Base-by-base conservation (phyloP, 2,888 invertebrate species). In the Exocentrus adspersus region DNA sequence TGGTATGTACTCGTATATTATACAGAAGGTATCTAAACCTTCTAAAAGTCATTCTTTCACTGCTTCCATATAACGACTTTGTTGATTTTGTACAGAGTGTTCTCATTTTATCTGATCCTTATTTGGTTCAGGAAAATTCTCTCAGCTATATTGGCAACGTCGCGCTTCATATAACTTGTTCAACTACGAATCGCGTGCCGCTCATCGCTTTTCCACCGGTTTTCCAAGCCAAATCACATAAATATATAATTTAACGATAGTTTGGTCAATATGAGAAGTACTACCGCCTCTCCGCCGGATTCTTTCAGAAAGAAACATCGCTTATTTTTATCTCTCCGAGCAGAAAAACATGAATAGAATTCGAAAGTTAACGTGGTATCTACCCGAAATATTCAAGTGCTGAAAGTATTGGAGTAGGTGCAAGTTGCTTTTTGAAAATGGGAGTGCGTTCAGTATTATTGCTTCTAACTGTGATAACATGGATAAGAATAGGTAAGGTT, bases 401-500 rank as follows among this genome's bases (percentile, higher is more conserved):
- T 24, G 3, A 5, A 24, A 24, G 7, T 24, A 24, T 5, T 24
- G 7, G 7, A 5, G 3, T 24, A 7, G 24, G 24, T 24, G 14
- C 28, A 12, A 51, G 9, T 14, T 51, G 5, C 3, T 10, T 7
- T 43, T 30, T n/a, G n/a, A 37, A 51, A 19, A 51, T 51, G 51
- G 20, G 17, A 17, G 51, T 37, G 32, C n/a, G n/a, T n/a, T 51
- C 10, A 10, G 6, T 32, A 9, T 2, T 32, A 9, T 17, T 32
- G 7, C 5, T 30, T 2, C 2, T 19, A 2, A 16, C 12, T 12
- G 1, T 30, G 28, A 32, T 51, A n/a, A 19, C 19, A 2, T 32
- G 9, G 37, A 51, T 51, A 16, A 17, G 32, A 51, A n/a, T 19
- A 32, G 51, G 51, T 32, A 51, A 51, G 51, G n/a, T n/a, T n/a